Evolutionary conservation across 2,888 invertebrate species (phyloP), one percentile per base, ranked within the genome.

Genomic region (Germaria angustata): DNA sequence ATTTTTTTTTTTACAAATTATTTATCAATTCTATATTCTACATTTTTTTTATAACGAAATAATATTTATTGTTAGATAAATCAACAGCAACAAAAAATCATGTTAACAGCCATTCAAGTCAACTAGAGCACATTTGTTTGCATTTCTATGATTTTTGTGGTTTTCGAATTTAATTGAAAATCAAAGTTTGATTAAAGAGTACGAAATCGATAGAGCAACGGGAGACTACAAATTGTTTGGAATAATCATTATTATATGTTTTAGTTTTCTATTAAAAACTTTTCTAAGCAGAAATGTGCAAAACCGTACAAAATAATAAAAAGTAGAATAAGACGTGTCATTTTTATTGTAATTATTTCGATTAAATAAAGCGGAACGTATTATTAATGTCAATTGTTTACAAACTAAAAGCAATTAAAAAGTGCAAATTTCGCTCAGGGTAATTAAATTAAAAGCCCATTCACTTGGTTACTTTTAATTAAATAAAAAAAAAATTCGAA

Each of bases 181-280:
- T 15, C 2, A n/a, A 63, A 55, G 39, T 55, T 34, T 24, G 24
- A 20, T 51, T 39, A 63, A 80, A 75, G 78, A 84, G 84, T 84
- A 80, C 84, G 66, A 84, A 63, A 72, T 76, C 80, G 78, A 81
- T 63, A 57, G 84, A 80, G 75, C 61, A 69, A 24, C 75, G 46
- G 49, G 28, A 80, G 75, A 80, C 80, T 77, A 15, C 68, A 71
- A 78, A 73, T 59, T 76, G 80, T 69, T 71, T 51, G 11, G 41
- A 66, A 71, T 11, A 61, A 4, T 13, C 9, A 13, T 24, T 49
- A 5, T 28, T 28, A 5, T 28, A 5, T 28, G 28, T 24, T 13
- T 51, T n/a, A 6, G 4, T 71, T 76, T 36, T 32, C 17, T 39
- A 53, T 51, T 55, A 39, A 55, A n/a, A 24, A 39, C 0, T 39